Evolutionary conservation across 2,113 vertebrate species (phyloP).

Genomic region (Pseudorhombus dupliciocellatus): DNA sequence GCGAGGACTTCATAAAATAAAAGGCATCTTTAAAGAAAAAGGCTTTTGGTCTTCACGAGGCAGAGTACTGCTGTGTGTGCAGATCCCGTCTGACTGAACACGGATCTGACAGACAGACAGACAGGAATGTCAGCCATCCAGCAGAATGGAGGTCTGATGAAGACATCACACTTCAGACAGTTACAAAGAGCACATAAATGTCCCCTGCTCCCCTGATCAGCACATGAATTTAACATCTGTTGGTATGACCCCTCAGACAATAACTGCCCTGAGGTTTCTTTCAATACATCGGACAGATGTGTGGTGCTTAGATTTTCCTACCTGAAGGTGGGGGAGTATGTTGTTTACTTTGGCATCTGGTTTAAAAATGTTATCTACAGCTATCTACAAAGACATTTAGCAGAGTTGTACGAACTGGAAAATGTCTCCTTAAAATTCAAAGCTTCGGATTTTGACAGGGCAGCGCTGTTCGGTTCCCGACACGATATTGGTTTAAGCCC

Average conservation of each 20-base stretch:
- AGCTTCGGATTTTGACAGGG: conserved; percentile 15
- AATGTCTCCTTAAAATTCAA: conserved; percentile 42
- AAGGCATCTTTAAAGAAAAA: conserved; percentile 11
- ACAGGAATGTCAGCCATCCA: conserved; percentile 42
- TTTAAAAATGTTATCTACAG: background rate
- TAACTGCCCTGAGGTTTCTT: conserved; percentile 9
- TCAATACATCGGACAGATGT: conserved; percentile 25
- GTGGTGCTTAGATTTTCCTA: conserved; percentile 12
- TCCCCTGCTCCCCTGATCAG: conserved; percentile 14
- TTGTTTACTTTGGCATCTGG: conserved; percentile 3
- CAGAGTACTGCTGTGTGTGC: conserved; percentile 5
- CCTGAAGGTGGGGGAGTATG: conserved; percentile 1
- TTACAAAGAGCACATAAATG: conserved; percentile 44
- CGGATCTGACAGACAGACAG: conserved; percentile 19
- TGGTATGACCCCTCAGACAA: conserved; percentile 12
- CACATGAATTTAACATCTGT: conserved; percentile 40
- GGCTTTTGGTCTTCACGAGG: conserved; percentile 2
- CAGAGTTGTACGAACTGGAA: conserved; percentile 29
- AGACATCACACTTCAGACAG: conserved; percentile 30
- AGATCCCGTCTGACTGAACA: conserved; percentile 15
- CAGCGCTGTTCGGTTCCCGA: conserved; percentile 49
- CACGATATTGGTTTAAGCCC: conserved; percentile 59
- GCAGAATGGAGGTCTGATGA: conserved; percentile 21
- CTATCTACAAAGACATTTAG: conserved; percentile 5
- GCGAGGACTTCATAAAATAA: conserved; percentile 27